Percentiles rank a stretch among this genome's conserved stretches.
phyloP scores from a whole-genome alignment of 2,888 invertebrate genomes.

The Clusia tigrina region DNA sequence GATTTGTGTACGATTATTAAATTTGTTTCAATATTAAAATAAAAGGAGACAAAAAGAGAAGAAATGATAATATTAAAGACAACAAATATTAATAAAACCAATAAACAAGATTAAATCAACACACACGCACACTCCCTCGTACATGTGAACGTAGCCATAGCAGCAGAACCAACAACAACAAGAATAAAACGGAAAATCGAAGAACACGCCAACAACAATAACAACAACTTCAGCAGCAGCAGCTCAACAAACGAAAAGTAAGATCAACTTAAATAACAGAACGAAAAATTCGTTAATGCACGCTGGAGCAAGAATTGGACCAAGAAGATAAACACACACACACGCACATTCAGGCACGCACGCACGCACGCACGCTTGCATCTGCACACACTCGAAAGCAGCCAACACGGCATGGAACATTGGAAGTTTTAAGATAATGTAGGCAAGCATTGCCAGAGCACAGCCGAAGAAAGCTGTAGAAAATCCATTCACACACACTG shows the following conservation, averaged over 20 bases:
- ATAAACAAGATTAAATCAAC: constrained; percentile 26
- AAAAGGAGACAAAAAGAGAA: background rate
- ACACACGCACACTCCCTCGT: no score
- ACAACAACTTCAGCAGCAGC: background rate
- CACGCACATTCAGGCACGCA: background rate
- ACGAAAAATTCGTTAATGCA: constrained; percentile 4
- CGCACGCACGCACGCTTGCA: background rate
- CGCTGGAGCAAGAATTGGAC: background rate
- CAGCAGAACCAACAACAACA: background rate
- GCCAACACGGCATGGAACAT: no score
- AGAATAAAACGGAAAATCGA: background rate
- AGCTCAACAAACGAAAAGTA: background rate
- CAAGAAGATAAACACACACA: background rate
- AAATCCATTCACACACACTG: no score
- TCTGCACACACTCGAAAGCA: no score
- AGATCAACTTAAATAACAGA: background rate
- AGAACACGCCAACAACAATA: background rate
- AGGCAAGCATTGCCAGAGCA: background rate
- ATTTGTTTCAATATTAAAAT: constrained; percentile 45
- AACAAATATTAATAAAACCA: constrained; percentile 26
- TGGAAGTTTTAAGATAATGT: background rate
- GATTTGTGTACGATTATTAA: constrained; percentile 44
- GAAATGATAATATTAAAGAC: constrained; percentile 5
- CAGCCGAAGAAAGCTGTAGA: background rate
- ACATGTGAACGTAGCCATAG: background rate